Percentiles rank a stretch among this genome's conserved stretches.
phyloP scores from a whole-genome alignment of 2,113 vertebrate genomes.

The Dromas ardeola region DNA sequence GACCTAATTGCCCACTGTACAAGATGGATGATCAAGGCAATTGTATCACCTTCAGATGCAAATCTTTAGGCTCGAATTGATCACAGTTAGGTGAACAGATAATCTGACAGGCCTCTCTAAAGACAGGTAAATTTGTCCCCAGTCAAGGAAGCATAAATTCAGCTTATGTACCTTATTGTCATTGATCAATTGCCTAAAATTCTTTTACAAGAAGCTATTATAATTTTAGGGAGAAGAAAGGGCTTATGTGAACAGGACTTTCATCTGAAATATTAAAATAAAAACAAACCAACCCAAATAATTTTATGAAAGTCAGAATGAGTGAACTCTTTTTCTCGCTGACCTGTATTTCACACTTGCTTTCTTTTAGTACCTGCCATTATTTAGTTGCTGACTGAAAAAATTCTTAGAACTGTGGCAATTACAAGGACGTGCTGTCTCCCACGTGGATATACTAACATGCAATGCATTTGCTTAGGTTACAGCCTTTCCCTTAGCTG shows the following conservation, averaged over 20 bases:
- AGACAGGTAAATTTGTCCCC: not conserved
- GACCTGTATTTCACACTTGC: not conserved
- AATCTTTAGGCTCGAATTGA: not conserved
- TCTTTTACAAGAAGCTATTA: not conserved
- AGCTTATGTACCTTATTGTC: not conserved
- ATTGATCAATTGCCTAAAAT: not conserved
- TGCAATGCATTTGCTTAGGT: fast-evolving
- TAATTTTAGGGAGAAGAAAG: not conserved
- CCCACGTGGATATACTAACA: not conserved
- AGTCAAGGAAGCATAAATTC: not conserved
- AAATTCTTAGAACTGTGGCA: not conserved
- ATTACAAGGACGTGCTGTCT: not conserved
- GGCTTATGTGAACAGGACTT: not conserved
- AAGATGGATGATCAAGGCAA: not conserved
- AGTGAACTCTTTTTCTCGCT: not conserved
- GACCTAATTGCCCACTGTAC: not conserved
- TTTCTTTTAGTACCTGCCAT: not conserved
- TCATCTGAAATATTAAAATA: not conserved
- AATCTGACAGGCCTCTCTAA: not conserved
- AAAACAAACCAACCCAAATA: not conserved
- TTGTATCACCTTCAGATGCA: not conserved
- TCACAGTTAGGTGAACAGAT: not conserved
- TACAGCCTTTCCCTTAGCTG: not conserved
- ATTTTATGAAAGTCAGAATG: not conserved
- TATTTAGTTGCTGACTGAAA: not conserved